Evolutionary conservation across 2,888 invertebrate genomes (phyloP).

Genomic region (Automeris io): DNA sequence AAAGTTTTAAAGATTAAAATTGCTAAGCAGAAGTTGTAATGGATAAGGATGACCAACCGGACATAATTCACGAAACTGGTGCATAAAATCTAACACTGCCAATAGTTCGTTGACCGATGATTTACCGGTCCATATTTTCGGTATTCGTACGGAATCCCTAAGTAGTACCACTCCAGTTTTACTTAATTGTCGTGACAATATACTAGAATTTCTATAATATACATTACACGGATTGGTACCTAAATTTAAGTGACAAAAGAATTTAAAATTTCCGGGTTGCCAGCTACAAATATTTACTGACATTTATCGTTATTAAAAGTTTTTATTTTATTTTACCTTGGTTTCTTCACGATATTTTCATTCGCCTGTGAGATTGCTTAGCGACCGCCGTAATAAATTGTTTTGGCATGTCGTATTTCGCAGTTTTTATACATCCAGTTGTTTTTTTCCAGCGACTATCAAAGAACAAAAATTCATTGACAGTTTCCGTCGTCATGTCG

Average conservation of each 20-base stretch:
- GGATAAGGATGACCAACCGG: conserved; percentile 14
- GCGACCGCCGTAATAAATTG: too few relatives aligned
- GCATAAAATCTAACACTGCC: conserved; percentile 52
- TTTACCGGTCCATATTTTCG: conserved; percentile 45
- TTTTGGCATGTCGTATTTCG: too few relatives aligned
- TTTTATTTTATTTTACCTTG: too few relatives aligned
- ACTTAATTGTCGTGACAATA: neutral
- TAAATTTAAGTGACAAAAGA: neutral
- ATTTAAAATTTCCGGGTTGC: too few relatives aligned
- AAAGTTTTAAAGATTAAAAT: conserved; percentile 5
- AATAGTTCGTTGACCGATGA: conserved; percentile 50
- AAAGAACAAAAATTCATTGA: too few relatives aligned
- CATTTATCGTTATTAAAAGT: too few relatives aligned
- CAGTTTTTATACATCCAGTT: too few relatives aligned
- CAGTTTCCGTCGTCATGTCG: too few relatives aligned
- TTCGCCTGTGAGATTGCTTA: too few relatives aligned
- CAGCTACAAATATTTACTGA: too few relatives aligned
- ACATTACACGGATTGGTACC: neutral
- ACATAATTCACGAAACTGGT: conserved; percentile 53
- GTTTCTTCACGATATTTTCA: too few relatives aligned
- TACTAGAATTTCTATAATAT: conserved; percentile 9
- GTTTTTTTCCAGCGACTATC: too few relatives aligned
- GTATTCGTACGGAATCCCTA: conserved; percentile 42
- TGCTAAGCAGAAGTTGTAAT: neutral
- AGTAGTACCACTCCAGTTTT: conserved; percentile 22